Conservation (phyloP, 2,888 invertebrate species). For the Antheraea yamamai region DNA sequence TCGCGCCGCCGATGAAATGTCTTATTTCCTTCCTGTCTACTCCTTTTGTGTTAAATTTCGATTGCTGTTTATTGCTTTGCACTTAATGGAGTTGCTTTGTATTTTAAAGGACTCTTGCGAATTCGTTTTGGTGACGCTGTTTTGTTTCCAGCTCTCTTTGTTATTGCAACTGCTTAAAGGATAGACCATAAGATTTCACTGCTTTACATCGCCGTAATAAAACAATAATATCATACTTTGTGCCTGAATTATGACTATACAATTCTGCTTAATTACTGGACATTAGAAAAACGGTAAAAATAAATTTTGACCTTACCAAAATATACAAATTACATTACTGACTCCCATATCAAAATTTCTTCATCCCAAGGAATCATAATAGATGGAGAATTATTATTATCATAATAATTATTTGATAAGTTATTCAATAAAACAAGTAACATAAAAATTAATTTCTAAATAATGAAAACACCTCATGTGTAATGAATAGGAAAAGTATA, state of each 20-base stretch:
- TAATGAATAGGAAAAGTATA: too few species aligned
- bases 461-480: too few species aligned
- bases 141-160: background rate
- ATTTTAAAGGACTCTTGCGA: background rate
- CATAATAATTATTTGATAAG: too few species aligned
- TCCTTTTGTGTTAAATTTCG: slow-evolving; percentile 33
- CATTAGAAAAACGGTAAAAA: too few species aligned
- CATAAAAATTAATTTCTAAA: too few species aligned
- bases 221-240: background rate
- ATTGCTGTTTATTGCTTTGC: slow-evolving; percentile 13
- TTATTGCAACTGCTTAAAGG: background rate
- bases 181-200: background rate
- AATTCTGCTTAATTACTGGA: too few species aligned
- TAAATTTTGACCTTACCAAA: too few species aligned
- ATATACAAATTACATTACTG: too few species aligned
- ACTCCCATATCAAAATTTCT: too few species aligned
- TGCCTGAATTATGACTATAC: background rate
- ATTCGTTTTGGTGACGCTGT: background rate
- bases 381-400: too few species aligned
- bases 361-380: too few species aligned
- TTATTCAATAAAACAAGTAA: too few species aligned
- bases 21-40: slow-evolving; percentile 67
- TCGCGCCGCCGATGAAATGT: slow-evolving; percentile 62
- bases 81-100: slow-evolving; percentile 13
- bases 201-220: background rate